Conservation (phyloP, 1,140 invertebrate species). For the Macrobrachium nipponense region DNA sequence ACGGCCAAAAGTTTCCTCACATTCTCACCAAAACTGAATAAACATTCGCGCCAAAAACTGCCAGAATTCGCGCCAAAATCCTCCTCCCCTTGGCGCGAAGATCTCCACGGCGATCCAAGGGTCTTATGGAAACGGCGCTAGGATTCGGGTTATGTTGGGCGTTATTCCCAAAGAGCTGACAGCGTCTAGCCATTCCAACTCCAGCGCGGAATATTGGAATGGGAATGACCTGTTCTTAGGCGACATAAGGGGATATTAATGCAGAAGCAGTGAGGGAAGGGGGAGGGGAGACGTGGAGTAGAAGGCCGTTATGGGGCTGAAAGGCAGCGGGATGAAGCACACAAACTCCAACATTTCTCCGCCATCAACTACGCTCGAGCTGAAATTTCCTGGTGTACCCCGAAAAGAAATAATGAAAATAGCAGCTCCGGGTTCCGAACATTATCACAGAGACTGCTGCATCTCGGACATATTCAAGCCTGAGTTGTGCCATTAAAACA, state of each 20-base stretch:
- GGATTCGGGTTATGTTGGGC: constrained; percentile 16
- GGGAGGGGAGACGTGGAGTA: neutral
- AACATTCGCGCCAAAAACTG: neutral
- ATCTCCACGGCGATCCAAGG: neutral
- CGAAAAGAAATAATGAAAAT: too few relatives aligned
- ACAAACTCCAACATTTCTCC: neutral
- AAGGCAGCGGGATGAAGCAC: neutral
- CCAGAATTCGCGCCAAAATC: constrained; percentile 7
- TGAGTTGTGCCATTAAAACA: too few relatives aligned
- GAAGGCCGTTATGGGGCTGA: neutral
- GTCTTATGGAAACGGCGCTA: constrained; percentile 30
- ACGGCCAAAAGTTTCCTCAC: neutral
- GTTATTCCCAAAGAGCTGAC: constrained; percentile 46
- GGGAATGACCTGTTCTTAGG: constrained; percentile 45
- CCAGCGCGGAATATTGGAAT: constrained; percentile 50
- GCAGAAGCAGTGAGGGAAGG: neutral
- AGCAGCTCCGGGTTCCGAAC: too few relatives aligned
- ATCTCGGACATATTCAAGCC: too few relatives aligned
- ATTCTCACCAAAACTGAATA: constrained; percentile 8
- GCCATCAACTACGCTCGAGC: neutral
- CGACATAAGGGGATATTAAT: constrained; percentile 20
- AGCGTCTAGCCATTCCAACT: constrained; percentile 35
- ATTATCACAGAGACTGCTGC: too few relatives aligned
- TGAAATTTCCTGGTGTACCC: too few relatives aligned
- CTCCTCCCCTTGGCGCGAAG: neutral